Conservation (phyloP, 2,113 vertebrate species). For the Hydrochoerus hydrochaeris region DNA sequence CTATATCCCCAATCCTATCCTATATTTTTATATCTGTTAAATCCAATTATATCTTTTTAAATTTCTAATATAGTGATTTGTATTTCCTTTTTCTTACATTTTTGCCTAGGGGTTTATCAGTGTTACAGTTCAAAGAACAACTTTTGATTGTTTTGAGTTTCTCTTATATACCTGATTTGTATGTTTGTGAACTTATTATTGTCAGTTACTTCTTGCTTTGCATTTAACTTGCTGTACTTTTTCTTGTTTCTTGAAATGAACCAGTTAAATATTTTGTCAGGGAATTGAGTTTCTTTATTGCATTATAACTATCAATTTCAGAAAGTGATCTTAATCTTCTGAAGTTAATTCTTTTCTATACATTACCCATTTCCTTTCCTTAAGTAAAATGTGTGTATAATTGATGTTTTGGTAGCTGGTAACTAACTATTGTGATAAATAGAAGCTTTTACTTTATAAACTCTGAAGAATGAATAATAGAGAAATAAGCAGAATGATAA, state of each 20-base stretch:
- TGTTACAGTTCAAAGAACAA: constrained; percentile 51
- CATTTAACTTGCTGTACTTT: constrained; percentile 52
- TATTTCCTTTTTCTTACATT: not conserved
- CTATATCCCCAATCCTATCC: not conserved
- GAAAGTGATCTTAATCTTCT: constrained; percentile 6
- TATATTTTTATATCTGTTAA: constrained; percentile 22
- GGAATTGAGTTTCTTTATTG: constrained; percentile 23
- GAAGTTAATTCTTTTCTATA: constrained; percentile 11
- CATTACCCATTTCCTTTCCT: not conserved
- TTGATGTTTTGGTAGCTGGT: constrained; percentile 33
- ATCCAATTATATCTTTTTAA: not conserved
- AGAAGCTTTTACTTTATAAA: constrained; percentile 39
- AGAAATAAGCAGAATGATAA: not conserved
- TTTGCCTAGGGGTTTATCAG: not conserved
- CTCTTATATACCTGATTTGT: constrained; percentile 10
- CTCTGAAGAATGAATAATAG: constrained; percentile 15
- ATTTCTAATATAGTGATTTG: constrained; percentile 12
- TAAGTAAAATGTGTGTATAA: constrained; percentile 15
- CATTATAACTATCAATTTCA: not conserved
- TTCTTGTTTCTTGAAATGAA: constrained; percentile 54
- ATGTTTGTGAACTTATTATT: constrained; percentile 22
- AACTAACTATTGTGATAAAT: constrained; percentile 20
- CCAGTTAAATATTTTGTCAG: constrained; percentile 28
- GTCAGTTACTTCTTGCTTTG: constrained; percentile 41
- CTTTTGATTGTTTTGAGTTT: constrained; percentile 36